phyloP scores from a whole-genome alignment of 2,113 vertebrate genomes.

The Pangasianodon hypophthalmus region DNA sequence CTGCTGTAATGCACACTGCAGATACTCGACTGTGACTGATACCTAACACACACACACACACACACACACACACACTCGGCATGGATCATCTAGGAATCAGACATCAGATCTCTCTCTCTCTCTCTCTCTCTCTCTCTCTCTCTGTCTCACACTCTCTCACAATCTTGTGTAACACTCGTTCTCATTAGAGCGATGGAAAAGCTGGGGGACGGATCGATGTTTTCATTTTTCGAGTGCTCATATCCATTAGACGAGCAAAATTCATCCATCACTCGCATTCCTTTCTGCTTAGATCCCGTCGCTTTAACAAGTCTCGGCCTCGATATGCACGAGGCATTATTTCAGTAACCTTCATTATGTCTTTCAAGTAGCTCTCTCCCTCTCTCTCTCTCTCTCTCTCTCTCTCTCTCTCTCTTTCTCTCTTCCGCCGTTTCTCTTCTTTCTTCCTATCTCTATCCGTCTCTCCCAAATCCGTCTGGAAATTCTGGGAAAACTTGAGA shows the following conservation, averaged over 20 bases:
- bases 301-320: slow-evolving; percentile 59
- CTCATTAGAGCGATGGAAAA: slow-evolving; percentile 58
- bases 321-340: slow-evolving; percentile 52
- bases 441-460: neutral
- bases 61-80: neutral
- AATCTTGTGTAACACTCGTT: slow-evolving; percentile 49
- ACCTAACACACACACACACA: slow-evolving; percentile 32
- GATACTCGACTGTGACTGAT: slow-evolving; percentile 48
- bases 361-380: slow-evolving; percentile 43
- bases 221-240: slow-evolving; percentile 62
- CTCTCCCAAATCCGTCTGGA: neutral
- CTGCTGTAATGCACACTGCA: slow-evolving; percentile 41
- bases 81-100: neutral
- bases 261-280: slow-evolving; percentile 60
- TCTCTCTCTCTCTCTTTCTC: neutral
- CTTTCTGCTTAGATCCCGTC: slow-evolving; percentile 56
- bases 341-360: slow-evolving; percentile 58
- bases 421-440: neutral
- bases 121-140: neutral
- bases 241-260: slow-evolving; percentile 58
- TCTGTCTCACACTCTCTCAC: slow-evolving; percentile 8
- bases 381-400: neutral
- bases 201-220: slow-evolving; percentile 56
- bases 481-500: neutral
- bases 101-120: slow-evolving; percentile 21